phyloP scores from a whole-genome alignment of 2,797 vertebrate species.

The Xiphorhynchus erythropygius region DNA sequence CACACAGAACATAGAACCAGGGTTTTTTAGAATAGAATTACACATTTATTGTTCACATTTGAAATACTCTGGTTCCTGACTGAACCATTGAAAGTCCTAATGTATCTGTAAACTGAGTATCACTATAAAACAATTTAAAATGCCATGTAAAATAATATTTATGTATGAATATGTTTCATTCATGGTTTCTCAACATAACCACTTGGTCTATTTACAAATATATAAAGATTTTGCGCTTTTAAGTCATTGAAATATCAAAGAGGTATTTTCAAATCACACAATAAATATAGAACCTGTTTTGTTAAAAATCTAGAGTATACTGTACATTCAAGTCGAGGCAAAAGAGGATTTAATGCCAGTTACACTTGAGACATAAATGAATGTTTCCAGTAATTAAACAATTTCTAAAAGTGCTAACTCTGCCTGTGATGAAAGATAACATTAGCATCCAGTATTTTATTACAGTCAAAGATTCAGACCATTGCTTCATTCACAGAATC shows the following conservation, averaged over 20 bases:
- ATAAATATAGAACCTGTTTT: slow-evolving; percentile 81
- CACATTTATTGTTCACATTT: slow-evolving; percentile 71
- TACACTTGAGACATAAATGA: slow-evolving; percentile 68
- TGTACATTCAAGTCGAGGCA: slow-evolving; percentile 81
- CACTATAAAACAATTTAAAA: slow-evolving; percentile 72
- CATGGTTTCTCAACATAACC: slow-evolving; percentile 72
- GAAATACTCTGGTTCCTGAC: slow-evolving; percentile 37
- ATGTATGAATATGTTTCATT: slow-evolving; percentile 56
- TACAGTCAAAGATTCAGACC: slow-evolving; percentile 53
- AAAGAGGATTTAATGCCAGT: slow-evolving; percentile 69
- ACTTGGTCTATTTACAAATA: slow-evolving; percentile 75
- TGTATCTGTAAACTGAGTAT: slow-evolving; percentile 68
- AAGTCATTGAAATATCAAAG: slow-evolving; percentile 76
- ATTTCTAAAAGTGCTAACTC: slow-evolving; percentile 78
- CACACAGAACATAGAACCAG: neutral
- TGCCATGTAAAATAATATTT: slow-evolving; percentile 69
- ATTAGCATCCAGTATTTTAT: slow-evolving; percentile 46
- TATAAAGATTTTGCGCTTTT: slow-evolving; percentile 76
- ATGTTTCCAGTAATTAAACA: slow-evolving; percentile 62
- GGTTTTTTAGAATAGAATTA: slow-evolving; percentile 41
- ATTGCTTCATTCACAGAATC: slow-evolving; percentile 73
- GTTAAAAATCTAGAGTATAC: slow-evolving; percentile 79
- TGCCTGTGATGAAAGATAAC: slow-evolving; percentile 58
- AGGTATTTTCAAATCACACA: slow-evolving; percentile 79
- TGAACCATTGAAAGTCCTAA: slow-evolving; percentile 42